Percentiles rank a stretch among this genome's conserved stretches.
These are phyloP conservation scores for Rhamnusium bicolor DNA, from an alignment of 2,888 invertebrate genomes.

Conservation along the genomic window DNA sequence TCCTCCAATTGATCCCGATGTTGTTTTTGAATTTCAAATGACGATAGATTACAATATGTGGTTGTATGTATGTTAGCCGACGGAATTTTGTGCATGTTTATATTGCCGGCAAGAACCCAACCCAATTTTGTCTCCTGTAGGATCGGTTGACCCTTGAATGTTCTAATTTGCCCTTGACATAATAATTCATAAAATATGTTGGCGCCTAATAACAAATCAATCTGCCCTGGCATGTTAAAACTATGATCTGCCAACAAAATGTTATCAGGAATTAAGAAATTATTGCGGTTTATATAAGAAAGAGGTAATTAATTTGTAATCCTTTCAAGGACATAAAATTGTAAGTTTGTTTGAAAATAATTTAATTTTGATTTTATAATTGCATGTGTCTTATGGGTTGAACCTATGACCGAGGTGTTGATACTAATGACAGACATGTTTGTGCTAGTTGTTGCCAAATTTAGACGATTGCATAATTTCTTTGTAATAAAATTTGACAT, in stretches of 20 bases:
- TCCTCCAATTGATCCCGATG: neutral
- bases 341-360: neutral
- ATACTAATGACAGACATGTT: too few species aligned
- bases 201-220: neutral
- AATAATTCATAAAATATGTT: slow-evolving; percentile 10
- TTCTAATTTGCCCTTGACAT: slow-evolving; percentile 19
- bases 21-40: neutral
- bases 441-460: neutral
- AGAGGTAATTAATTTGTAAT: neutral
- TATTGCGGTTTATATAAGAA: neutral
- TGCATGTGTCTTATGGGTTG: neutral
- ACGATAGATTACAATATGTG: neutral
- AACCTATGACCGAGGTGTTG: too few species aligned
- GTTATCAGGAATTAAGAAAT: neutral
- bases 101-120: slow-evolving; percentile 11
- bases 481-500: neutral
- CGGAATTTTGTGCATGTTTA: neutral
- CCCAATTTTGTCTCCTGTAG: slow-evolving; percentile 22
- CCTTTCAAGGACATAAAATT: neutral
- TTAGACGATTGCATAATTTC: neutral
- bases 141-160: slow-evolving; percentile 1
- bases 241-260: neutral
- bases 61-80: neutral
- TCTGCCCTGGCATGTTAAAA: neutral
- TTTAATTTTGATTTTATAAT: neutral